Evolutionary conservation across 2,888 invertebrate species (phyloP).

Genomic region (Sinohyriopsis cumingii): DNA sequence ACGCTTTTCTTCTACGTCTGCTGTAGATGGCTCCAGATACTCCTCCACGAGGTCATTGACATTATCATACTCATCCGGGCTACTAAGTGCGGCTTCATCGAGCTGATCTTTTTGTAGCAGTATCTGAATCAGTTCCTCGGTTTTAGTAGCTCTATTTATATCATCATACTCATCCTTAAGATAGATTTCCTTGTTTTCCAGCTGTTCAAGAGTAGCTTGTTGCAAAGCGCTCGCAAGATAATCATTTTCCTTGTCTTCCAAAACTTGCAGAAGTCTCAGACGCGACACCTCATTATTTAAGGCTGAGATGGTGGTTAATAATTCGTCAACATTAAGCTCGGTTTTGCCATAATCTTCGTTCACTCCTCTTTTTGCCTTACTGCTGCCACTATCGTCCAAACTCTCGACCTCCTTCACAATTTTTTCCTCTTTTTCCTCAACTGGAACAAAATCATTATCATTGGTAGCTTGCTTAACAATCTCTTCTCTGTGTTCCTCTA

Average conservation of each 20-base stretch:
- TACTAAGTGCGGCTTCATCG: too few species aligned
- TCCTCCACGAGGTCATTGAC: slow-evolving; percentile 5
- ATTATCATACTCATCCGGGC: slow-evolving; percentile 1
- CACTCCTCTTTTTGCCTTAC: slow-evolving; percentile 19
- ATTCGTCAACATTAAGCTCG: slow-evolving; percentile 16
- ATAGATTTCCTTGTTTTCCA: slow-evolving; percentile 35
- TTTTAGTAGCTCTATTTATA: slow-evolving; percentile 41
- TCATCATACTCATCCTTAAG: slow-evolving; percentile 37
- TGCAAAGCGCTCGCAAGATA: slow-evolving; percentile 54
- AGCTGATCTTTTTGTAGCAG: slow-evolving; percentile 9
- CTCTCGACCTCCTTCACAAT: too few species aligned
- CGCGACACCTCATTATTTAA: slow-evolving; percentile 30
- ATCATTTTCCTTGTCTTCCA: slow-evolving; percentile 60
- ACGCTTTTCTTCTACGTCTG: slow-evolving; percentile 1
- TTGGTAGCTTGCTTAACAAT: too few species aligned
- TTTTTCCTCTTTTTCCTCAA: too few species aligned
- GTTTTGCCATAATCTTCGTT: slow-evolving; percentile 11
- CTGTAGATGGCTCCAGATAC: background rate
- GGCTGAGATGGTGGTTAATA: slow-evolving; percentile 32
- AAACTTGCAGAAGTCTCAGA: slow-evolving; percentile 23
- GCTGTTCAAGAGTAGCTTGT: slow-evolving; percentile 53
- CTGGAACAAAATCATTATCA: too few species aligned
- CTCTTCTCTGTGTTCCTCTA: too few species aligned
- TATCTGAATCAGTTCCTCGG: slow-evolving; percentile 38
- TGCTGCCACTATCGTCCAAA: too few species aligned